A percentile compares a stretch with the other conserved stretches of the same genome.
Evolutionary conservation across 2,888 invertebrate genomes (phyloP).

Genomic region (Cacoxenus indagator): DNA sequence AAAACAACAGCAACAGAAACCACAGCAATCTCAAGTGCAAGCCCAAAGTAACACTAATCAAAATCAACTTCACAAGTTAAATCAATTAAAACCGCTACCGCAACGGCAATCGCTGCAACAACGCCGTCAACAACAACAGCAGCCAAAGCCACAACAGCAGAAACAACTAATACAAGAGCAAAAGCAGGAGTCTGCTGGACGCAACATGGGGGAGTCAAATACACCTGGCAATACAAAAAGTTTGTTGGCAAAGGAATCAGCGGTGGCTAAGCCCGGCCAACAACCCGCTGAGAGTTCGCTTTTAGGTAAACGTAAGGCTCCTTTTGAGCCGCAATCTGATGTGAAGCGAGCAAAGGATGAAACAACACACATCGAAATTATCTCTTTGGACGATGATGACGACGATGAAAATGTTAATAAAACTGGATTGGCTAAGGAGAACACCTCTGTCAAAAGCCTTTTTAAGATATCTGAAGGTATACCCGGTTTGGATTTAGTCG

Average conservation of each 20-base stretch:
- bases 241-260: neutral
- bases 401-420: conserved; percentile 35
- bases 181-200: no score
- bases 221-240: neutral
- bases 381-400: conserved; percentile 55
- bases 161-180: neutral
- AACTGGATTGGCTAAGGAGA: neutral
- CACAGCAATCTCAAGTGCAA: conserved; percentile 11
- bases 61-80: neutral
- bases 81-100: neutral
- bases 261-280: neutral
- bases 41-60: neutral
- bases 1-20: neutral
- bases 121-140: neutral
- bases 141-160: neutral
- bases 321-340: conserved; percentile 31
- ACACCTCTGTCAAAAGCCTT: conserved; percentile 48
- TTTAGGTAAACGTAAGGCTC: conserved; percentile 50
- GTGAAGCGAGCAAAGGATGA: conserved; percentile 33
- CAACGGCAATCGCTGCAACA: neutral
- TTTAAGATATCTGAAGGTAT: conserved; percentile 73
- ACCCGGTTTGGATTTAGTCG: conserved; percentile 81
- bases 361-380: conserved; percentile 41
- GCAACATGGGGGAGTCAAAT: neutral
- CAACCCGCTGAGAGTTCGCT: neutral